These are phyloP conservation scores for Diglossa cyanea DNA, from an alignment of 2,797 vertebrate species.

Conservation along the genomic window DNA sequence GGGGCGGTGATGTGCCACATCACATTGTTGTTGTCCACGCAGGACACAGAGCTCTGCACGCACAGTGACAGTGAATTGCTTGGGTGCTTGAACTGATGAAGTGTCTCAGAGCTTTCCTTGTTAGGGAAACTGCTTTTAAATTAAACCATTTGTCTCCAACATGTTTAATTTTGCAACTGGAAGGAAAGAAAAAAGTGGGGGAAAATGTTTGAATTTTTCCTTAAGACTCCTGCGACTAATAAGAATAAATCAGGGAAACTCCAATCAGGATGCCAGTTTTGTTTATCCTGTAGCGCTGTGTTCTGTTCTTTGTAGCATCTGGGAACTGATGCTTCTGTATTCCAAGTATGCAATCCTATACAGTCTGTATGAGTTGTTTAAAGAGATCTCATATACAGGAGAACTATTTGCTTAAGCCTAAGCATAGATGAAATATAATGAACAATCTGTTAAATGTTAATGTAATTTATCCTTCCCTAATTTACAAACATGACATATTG, in stretches of 20 bases:
- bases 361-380: conserved; percentile 2
- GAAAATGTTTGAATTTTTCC: not conserved
- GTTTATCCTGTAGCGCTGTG: not conserved
- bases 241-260: not conserved
- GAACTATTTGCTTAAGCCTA: conserved; percentile 44
- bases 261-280: not conserved
- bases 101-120: not conserved
- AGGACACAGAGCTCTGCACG: not conserved
- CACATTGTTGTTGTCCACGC: not conserved
- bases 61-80: not conserved
- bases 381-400: not conserved
- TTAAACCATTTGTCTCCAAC: not conserved
- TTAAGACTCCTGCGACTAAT: not conserved
- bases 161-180: not conserved
- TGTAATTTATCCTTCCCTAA: conserved; percentile 71
- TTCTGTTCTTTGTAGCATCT: not conserved
- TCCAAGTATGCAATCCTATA: not conserved
- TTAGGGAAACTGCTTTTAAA: not conserved
- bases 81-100: not conserved
- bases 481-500: conserved; percentile 75
- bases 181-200: not conserved
- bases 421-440: conserved; percentile 55
- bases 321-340: not conserved
- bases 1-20: not conserved
- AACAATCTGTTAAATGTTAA: conserved; percentile 72